These are phyloP conservation scores for Trachops cirrhosus DNA, from an alignment of 2,797 vertebrate species.

Conservation along the genomic window DNA sequence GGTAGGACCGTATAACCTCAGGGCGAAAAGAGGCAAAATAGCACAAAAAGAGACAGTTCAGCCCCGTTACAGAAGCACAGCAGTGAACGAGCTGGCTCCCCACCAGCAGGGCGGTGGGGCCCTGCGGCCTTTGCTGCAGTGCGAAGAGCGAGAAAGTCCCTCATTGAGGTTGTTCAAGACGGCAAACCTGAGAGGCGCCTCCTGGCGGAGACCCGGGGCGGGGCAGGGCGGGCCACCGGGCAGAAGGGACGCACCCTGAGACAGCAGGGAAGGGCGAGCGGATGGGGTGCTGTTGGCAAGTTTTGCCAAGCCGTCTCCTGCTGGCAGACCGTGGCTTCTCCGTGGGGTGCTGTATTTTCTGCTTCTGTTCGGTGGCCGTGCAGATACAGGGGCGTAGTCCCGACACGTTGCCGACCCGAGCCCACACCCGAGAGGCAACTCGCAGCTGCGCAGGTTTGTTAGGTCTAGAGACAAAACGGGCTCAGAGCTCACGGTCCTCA, in stretches of 20 bases:
- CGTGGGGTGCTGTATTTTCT: not conserved
- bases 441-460: not conserved
- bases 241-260: conserved; percentile 38
- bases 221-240: conserved; percentile 47
- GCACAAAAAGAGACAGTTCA: conserved; percentile 20
- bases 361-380: not conserved
- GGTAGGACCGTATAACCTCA: not conserved
- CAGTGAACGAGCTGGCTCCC: conserved; percentile 30
- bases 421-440: not conserved
- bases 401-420: not conserved
- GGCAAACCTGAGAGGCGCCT: not conserved
- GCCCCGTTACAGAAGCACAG: not conserved
- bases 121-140: conserved; percentile 28
- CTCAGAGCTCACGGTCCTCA: not conserved
- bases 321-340: not conserved
- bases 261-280: not conserved
- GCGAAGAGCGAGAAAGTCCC: conserved; percentile 58
- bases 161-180: conserved; percentile 59
- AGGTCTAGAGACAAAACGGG: not conserved
- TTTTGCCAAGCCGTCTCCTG: not conserved
- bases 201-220: conserved; percentile 7
- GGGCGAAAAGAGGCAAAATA: not conserved
- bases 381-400: not conserved
- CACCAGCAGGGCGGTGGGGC: conserved; percentile 27
- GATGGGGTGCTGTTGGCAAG: not conserved